A percentile compares a stretch with the other conserved stretches of the same genome.
Evolutionary conservation across 2,113 vertebrate genomes (phyloP).

Genomic region (Gallinago media): DNA sequence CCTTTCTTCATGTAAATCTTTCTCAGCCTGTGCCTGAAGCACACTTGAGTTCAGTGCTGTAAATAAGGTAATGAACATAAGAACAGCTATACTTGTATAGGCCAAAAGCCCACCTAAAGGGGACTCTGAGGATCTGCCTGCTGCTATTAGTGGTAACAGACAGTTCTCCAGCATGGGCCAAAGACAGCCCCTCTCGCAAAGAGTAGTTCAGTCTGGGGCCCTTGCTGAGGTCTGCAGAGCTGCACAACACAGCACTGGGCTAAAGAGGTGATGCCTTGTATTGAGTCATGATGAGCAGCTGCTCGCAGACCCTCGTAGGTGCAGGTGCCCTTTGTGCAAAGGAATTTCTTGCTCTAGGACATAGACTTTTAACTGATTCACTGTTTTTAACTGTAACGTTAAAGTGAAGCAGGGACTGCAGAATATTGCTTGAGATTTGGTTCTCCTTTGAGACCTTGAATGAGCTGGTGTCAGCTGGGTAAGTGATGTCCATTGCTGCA

Average conservation of each 20-base stretch:
- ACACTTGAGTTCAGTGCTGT: neutral
- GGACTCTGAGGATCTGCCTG: neutral
- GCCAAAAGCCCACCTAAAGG: neutral
- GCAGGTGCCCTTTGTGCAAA: neutral
- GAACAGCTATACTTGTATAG: neutral
- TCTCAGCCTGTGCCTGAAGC: neutral
- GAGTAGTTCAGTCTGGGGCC: neutral
- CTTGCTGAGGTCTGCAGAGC: neutral
- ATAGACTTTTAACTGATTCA: neutral
- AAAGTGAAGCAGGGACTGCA: neutral
- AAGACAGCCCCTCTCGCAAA: neutral
- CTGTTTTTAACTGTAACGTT: neutral
- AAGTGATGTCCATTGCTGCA: neutral
- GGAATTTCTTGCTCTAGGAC: neutral
- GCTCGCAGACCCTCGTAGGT: neutral
- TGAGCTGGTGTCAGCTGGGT: neutral
- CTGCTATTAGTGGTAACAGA: neutral
- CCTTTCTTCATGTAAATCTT: neutral
- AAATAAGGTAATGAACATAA: neutral
- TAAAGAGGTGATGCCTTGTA: neutral
- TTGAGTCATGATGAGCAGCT: neutral
- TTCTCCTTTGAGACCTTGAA: neutral
- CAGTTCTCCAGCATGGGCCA: neutral
- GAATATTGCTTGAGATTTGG: neutral
- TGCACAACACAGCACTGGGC: accelerated